These are phyloP conservation scores for Geotrupes spiniger DNA, from an alignment of 2,888 invertebrate species.

Conservation along the genomic window DNA sequence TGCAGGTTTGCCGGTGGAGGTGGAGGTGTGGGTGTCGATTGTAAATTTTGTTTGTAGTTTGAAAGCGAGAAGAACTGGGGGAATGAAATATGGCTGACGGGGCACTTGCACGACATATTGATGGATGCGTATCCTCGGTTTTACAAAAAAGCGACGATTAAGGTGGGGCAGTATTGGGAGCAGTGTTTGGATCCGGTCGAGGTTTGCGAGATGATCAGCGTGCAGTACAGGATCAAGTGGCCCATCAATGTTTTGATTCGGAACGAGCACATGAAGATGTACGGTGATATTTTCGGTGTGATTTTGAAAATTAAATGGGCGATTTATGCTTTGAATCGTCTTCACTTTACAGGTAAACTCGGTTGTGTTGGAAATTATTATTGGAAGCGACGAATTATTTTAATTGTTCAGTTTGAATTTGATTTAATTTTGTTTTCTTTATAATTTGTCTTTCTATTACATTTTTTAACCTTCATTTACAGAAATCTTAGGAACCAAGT, in stretches of 20 bases:
- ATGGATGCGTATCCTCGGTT: conserved; percentile 44
- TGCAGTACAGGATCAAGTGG: conserved; percentile 42
- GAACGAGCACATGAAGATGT: conserved; percentile 38
- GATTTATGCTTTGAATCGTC: conserved; percentile 41
- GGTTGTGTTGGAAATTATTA: too few species aligned
- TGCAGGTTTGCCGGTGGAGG: too few species aligned
- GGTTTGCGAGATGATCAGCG: conserved; percentile 35
- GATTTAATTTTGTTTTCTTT: too few species aligned
- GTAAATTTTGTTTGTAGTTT: not conserved
- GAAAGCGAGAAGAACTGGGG: conserved; percentile 22
- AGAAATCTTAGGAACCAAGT: conserved; percentile 13
- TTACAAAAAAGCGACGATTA: conserved; percentile 39
- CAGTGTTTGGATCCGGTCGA: conserved; percentile 23
- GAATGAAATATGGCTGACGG: conserved; percentile 43
- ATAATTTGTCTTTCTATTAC: too few species aligned
- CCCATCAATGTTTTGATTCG: conserved; percentile 45
- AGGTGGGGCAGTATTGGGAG: conserved; percentile 36
- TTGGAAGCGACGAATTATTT: too few species aligned
- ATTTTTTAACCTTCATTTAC: not conserved
- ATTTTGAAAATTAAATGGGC: conserved; percentile 47
- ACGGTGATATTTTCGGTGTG: conserved; percentile 43
- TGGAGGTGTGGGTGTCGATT: too few species aligned
- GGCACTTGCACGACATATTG: conserved; percentile 45
- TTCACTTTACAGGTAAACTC: conserved; percentile 40
- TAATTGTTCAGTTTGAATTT: too few species aligned